These are phyloP conservation scores for Eulemur mongoz DNA, from an alignment of 2,797 vertebrate genomes.

Conservation along the genomic window DNA sequence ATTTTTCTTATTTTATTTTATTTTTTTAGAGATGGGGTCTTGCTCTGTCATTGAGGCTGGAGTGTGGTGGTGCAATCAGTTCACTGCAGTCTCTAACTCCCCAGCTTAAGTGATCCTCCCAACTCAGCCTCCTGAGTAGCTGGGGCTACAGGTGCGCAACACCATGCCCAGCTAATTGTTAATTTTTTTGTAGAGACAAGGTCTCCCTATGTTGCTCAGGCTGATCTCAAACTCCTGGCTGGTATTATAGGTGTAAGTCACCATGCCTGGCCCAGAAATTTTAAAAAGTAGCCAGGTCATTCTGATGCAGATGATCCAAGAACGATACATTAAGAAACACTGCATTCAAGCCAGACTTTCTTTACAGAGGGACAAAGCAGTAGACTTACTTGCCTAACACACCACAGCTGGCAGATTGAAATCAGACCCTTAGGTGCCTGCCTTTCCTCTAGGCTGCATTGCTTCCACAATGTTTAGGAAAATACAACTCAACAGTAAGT, in stretches of 20 bases:
- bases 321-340: neutral
- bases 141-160: neutral
- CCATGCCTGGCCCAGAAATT: neutral
- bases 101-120: neutral
- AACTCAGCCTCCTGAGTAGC: neutral
- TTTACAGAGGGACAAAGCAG: neutral
- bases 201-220: too few relatives aligned
- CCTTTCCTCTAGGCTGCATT: neutral
- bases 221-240: too few relatives aligned
- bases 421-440: neutral
- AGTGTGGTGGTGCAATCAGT: too few relatives aligned
- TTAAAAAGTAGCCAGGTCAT: neutral
- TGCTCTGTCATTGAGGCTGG: too few relatives aligned
- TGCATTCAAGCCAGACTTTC: neutral
- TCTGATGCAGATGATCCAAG: neutral
- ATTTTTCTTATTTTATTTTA: too few relatives aligned
- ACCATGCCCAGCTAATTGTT: too few relatives aligned
- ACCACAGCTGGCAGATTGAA: neutral
- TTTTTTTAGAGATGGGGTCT: too few relatives aligned
- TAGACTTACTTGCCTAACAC: neutral
- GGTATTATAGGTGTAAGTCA: too few relatives aligned
- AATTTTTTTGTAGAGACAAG: too few relatives aligned
- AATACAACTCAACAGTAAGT: neutral
- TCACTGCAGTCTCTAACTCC: neutral
- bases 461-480: neutral